A percentile compares a stretch with the other conserved stretches of the same genome.
Evolutionary conservation across 2,113 vertebrate genomes (phyloP).

Genomic region (Oophaga pumilio): DNA sequence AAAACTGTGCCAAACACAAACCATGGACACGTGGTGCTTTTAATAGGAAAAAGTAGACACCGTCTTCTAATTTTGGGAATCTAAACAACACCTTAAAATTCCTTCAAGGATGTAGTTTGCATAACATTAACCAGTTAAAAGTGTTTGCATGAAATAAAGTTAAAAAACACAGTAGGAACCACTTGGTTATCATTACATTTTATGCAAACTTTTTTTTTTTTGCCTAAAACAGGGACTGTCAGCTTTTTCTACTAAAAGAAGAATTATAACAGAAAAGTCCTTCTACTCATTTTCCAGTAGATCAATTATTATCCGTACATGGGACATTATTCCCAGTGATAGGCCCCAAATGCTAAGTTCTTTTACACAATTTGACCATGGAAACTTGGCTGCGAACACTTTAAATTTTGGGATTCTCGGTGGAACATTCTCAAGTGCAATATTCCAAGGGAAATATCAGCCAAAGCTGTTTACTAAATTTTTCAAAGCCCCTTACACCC

Average conservation of each 20-base stretch:
- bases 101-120: no score
- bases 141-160: no score
- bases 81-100: no score
- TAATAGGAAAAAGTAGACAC: no score
- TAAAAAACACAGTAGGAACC: no score
- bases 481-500: no score
- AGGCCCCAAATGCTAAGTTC: background rate
- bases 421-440: background rate
- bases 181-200: no score
- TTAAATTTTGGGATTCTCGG: background rate
- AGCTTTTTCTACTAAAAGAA: background rate
- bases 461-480: background rate
- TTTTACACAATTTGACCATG: background rate
- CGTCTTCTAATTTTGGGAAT: no score
- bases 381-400: background rate
- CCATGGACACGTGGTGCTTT: no score
- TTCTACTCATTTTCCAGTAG: background rate
- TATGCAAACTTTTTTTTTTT: no score
- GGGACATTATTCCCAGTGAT: background rate
- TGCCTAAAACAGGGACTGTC: background rate
- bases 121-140: no score
- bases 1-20: no score
- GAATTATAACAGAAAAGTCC: background rate
- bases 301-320: background rate
- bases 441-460: background rate